These are phyloP conservation scores for Toxotes lorentzi DNA, from an alignment of 2,797 vertebrate species.

Conservation along the genomic window DNA sequence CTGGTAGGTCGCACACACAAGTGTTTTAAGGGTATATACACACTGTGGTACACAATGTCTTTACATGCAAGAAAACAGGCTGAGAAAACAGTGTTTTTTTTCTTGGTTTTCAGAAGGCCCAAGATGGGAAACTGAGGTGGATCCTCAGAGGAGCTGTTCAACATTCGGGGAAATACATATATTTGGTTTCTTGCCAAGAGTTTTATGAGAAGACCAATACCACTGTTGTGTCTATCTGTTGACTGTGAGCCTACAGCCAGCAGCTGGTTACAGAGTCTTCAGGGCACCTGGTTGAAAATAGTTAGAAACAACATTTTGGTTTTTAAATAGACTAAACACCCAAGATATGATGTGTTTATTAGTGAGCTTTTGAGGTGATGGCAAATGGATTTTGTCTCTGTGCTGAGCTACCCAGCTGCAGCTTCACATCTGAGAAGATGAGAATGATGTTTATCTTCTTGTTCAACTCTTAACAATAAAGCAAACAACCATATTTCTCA, in stretches of 20 bases:
- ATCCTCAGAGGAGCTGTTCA: neutral
- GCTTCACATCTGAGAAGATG: too few relatives aligned
- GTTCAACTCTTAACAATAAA: too few relatives aligned
- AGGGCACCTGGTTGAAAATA: too few relatives aligned
- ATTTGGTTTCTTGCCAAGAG: neutral
- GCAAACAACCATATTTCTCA: too few relatives aligned
- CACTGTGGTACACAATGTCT: neutral
- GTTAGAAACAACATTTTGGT: too few relatives aligned
- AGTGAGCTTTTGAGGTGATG: too few relatives aligned
- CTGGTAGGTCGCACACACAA: conserved; percentile 30
- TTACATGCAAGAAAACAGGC: neutral
- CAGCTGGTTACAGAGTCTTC: neutral
- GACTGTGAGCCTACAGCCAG: neutral
- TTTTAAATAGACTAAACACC: too few relatives aligned
- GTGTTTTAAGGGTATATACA: neutral
- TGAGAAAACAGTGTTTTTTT: neutral
- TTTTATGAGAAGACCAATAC: neutral
- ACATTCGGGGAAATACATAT: neutral
- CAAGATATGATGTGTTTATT: too few relatives aligned
- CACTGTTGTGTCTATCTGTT: neutral
- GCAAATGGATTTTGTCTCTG: too few relatives aligned
- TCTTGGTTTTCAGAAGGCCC: neutral
- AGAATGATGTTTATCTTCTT: too few relatives aligned
- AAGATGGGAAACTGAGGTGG: neutral
- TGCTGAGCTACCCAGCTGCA: too few relatives aligned